These are phyloP conservation scores for Megaleporinus macrocephalus DNA, from an alignment of 2,113 vertebrate species.

Conservation along the genomic window DNA sequence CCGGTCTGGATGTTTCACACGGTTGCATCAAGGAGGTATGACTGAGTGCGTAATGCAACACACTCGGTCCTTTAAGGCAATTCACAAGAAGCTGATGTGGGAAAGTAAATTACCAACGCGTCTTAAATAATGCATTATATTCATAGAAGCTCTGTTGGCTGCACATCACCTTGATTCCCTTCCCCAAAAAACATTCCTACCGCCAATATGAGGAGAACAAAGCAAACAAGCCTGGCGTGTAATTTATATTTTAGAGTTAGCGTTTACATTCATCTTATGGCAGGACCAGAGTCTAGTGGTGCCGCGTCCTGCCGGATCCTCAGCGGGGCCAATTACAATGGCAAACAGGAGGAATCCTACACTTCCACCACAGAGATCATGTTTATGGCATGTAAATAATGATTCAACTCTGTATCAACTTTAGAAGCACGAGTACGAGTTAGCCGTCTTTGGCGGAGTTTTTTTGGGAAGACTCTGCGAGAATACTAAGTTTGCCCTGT, in stretches of 20 bases:
- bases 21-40: constrained; percentile 53
- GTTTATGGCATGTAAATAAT: constrained; percentile 35
- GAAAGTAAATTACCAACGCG: constrained; percentile 37
- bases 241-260: background rate
- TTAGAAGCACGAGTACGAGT: background rate
- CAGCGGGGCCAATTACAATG: constrained; percentile 76
- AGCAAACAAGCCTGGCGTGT: background rate
- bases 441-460: background rate
- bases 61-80: constrained; percentile 53
- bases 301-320: constrained; percentile 63
- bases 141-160: constrained; percentile 49
- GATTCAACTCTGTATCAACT: constrained; percentile 7
- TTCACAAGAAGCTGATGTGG: background rate
- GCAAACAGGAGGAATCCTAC: constrained; percentile 63
- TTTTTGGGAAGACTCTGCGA: background rate
- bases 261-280: constrained; percentile 54
- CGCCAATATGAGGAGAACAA: background rate
- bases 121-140: constrained; percentile 57
- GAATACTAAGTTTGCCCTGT: background rate
- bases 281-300: constrained; percentile 57
- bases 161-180: constrained; percentile 16
- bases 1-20: constrained; percentile 42
- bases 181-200: background rate
- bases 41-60: constrained; percentile 50
- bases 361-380: constrained; percentile 42